phyloP scores from a whole-genome alignment of 2,113 vertebrate species.

The Trogon surrucura region DNA sequence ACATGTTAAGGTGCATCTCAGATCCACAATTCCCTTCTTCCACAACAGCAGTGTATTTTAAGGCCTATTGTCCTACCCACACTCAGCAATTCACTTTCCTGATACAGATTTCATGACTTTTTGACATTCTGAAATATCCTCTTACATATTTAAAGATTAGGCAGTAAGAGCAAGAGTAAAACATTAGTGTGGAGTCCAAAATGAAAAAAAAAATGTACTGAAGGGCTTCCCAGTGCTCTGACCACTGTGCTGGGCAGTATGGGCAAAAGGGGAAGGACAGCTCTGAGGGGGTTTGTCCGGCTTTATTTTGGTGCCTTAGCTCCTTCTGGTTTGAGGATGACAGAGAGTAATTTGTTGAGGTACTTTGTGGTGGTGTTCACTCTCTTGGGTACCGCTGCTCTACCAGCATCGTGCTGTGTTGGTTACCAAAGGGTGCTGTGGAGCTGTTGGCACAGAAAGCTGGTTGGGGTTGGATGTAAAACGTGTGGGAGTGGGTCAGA shows the following conservation, averaged over 20 bases:
- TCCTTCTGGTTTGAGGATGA: background rate
- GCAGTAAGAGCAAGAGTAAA: no score
- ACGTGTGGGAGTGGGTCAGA: rapidly evolving
- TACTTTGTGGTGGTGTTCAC: background rate
- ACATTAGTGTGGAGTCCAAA: no score
- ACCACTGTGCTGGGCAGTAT: rapidly evolving
- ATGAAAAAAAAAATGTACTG: background rate
- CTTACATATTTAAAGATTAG: no score
- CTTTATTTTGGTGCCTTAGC: background rate
- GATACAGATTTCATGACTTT: no score
- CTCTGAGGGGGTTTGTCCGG: background rate
- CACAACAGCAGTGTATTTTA: no score
- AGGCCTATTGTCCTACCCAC: no score
- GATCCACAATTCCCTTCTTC: no score
- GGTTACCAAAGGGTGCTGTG: background rate
- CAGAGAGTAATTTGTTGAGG: background rate
- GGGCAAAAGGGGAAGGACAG: background rate
- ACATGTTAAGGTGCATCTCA: no score
- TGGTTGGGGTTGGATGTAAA: background rate
- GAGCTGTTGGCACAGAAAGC: background rate
- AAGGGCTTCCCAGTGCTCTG: background rate
- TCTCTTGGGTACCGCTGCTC: background rate
- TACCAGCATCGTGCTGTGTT: background rate
- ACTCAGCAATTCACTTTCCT: no score
- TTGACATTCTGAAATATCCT: no score